These are phyloP conservation scores for Apis dorsata DNA, from an alignment of 1,140 invertebrate species.

Conservation along the genomic window DNA sequence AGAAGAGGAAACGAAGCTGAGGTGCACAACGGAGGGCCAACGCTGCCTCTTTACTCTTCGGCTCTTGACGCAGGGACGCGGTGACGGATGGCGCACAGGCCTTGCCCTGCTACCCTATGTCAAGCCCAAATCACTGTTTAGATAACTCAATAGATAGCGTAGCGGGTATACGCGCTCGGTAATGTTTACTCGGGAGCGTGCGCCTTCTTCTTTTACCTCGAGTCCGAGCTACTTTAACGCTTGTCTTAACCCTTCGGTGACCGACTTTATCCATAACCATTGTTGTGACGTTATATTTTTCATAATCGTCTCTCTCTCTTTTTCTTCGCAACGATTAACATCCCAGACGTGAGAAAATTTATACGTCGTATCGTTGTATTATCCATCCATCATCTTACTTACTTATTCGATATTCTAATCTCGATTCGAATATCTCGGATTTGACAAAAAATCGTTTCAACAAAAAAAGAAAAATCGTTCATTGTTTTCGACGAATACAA, in stretches of 20 bases:
- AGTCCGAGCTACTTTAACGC: neutral
- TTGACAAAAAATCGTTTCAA: no score
- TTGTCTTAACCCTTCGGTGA: neutral
- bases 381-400: no score
- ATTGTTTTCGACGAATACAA: neutral
- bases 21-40: conserved; percentile 38
- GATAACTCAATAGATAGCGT: conserved; percentile 66
- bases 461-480: no score
- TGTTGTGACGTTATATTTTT: neutral
- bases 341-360: no score
- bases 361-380: no score
- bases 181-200: conserved; percentile 28
- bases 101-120: conserved; percentile 51
- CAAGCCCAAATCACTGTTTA: conserved; percentile 62
- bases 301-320: neutral
- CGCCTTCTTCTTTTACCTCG: conserved; percentile 12
- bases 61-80: conserved; percentile 42
- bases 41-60: conserved; percentile 48
- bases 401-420: no score
- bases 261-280: neutral
- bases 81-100: conserved; percentile 58
- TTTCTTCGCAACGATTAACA: no score
- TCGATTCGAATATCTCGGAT: no score
- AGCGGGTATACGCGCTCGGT: conserved; percentile 20
- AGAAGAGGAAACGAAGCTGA: conserved; percentile 30